A percentile compares a stretch with the other conserved stretches of the same genome.
Conservation (phyloP, 1,140 invertebrate species). For the Halesus radiatus region DNA sequence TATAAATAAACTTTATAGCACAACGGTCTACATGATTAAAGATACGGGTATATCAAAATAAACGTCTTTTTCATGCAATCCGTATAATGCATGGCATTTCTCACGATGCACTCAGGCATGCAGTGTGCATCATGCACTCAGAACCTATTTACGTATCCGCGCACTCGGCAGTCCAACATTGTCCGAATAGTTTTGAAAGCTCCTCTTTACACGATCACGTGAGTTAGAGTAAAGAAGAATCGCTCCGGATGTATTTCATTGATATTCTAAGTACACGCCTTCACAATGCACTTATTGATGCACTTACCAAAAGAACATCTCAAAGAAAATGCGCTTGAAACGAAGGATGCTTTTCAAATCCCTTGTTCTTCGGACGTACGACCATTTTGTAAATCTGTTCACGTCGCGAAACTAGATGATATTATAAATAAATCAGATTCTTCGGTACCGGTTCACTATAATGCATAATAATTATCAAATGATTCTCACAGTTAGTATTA, state of each 20-base stretch:
- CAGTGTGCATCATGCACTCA: too few species aligned
- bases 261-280: slow-evolving; percentile 27
- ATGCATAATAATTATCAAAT: too few species aligned
- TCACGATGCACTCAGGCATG: too few species aligned
- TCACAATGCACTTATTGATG: slow-evolving; percentile 35
- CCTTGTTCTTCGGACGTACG: slow-evolving; percentile 5
- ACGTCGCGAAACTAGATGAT: slow-evolving; percentile 8
- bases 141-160: too few species aligned
- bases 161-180: background rate
- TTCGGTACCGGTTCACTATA: too few species aligned
- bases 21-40: too few species aligned
- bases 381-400: slow-evolving; percentile 13
- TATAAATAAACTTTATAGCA: too few species aligned
- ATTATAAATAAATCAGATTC: background rate
- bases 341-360: background rate
- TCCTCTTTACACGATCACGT: slow-evolving; percentile 3
- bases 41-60: too few species aligned
- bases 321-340: slow-evolving; percentile 12
- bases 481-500: too few species aligned
- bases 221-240: background rate
- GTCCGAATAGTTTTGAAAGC: slow-evolving; percentile 7
- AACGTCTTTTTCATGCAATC: too few species aligned
- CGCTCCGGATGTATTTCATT: slow-evolving; percentile 23
- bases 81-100: too few species aligned
- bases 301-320: slow-evolving; percentile 26